Evolutionary conservation across 1,140 invertebrate species (phyloP), one percentile per base, ranked within the genome.

Genomic region (Orussus abietinus): DNA sequence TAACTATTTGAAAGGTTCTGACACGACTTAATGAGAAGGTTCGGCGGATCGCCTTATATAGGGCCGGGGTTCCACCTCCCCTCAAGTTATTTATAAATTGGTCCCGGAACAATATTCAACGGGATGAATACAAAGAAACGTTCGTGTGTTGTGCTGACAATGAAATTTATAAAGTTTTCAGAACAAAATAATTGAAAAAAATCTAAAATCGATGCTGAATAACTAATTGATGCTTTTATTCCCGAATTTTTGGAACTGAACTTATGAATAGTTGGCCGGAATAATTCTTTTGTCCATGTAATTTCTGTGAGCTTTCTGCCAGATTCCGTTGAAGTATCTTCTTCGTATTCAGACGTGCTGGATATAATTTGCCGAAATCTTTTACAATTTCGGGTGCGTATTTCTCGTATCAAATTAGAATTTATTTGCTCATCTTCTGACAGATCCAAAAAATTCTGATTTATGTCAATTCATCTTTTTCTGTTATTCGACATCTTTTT

Each of bases 151-250:
- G 36, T 35, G 11, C 17, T 5, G 14, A 38, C 37, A 35, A 45
- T 45, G 11, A 45, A 45, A 7, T 21, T 14, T 7, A 46, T 31
- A 33, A 46, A 21, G 11, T 22, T 11, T 25, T 46, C 44, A 7
- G 38, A 46, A 6, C 5, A 40, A 11, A 46, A 46, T 17, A 40
- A 35, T 22, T 46, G 37, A 11, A 45, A 45, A 25, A 10, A 28
- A 18, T 39, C 43, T 21, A 45, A 21, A 38, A 29, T 11, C 11
- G 30, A 31, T 26, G 36, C 34, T 3, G 19, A 44, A 32, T 33
- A 32, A 7, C 35, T 26, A 32, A 44, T 38, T 25, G 28, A 13
- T 10, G 10, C 12, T 26, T 33, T 45, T 33, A 45, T 45, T 38
- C 34, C 35, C 1, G 42, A 45, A 45, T 45, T 12, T 3, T 25